These are phyloP conservation scores for Rhadinocentrus ornatus DNA, from an alignment of 2,797 vertebrate genomes.

Conservation along the genomic window DNA sequence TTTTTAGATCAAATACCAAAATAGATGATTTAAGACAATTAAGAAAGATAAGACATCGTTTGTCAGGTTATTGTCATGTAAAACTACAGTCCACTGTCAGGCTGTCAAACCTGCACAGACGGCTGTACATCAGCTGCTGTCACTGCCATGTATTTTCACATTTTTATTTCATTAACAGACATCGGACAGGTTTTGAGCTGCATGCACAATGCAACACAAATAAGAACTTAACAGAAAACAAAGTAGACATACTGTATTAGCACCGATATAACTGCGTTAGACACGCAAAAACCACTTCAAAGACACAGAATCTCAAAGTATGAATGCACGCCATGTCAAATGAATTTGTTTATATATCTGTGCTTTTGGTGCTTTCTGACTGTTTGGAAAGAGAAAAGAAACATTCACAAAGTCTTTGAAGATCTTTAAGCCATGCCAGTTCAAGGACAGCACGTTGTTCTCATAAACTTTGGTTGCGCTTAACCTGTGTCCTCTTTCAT, in stretches of 20 bases:
- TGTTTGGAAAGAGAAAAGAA: slow-evolving; percentile 67
- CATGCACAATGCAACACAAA: slow-evolving; percentile 50
- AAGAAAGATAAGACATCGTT: slow-evolving; percentile 49
- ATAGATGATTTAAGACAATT: slow-evolving; percentile 51
- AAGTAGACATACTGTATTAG: slow-evolving; percentile 50
- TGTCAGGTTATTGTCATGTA: slow-evolving; percentile 35
- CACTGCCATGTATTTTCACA: slow-evolving; percentile 46
- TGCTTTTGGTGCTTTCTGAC: slow-evolving; percentile 63
- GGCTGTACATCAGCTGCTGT: slow-evolving; percentile 1
- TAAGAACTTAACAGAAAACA: slow-evolving; percentile 43
- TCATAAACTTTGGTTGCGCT: slow-evolving; percentile 71
- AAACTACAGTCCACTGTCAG: slow-evolving; percentile 15
- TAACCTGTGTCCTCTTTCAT: slow-evolving; percentile 75
- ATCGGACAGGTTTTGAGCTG: slow-evolving; percentile 34
- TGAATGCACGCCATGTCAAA: slow-evolving; percentile 63
- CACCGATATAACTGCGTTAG: slow-evolving; percentile 68
- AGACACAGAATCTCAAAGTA: slow-evolving; percentile 58
- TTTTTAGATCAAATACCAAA: slow-evolving; percentile 61
- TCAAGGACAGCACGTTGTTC: slow-evolving; percentile 71
- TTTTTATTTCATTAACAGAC: slow-evolving; percentile 45
- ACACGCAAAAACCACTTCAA: slow-evolving; percentile 73
- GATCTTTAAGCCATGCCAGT: slow-evolving; percentile 72
- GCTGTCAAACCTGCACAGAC: slow-evolving; percentile 14
- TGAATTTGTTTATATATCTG: slow-evolving; percentile 64
- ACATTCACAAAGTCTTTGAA: slow-evolving; percentile 72